Evolutionary conservation across 2,888 invertebrate species (phyloP), one percentile per base, ranked within the genome.

Genomic region (Portevinia maculata): DNA sequence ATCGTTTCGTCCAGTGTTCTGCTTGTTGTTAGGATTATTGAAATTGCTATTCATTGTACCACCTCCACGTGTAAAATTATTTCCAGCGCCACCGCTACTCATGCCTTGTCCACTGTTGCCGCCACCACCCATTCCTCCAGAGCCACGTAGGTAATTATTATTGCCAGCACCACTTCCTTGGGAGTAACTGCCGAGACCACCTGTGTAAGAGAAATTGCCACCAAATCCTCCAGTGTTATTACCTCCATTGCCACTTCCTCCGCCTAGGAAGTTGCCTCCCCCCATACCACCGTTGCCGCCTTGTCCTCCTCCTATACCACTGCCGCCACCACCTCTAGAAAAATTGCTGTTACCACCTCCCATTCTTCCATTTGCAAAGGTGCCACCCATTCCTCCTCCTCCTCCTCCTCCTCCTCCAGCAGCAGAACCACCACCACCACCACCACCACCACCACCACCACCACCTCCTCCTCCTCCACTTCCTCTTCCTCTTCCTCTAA

Each of bases 131-230:
- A 67, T 5, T 13, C 69, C 75, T 37, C 48, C 69, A 8, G 60
- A 15, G 1, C 21, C 41, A 9, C 75, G 37, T 30, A 48, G 60
- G 19, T 32, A 73, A 15, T 8, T 53, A 19, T 6, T 67, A 21
- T 21, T 39, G 28, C 28, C 32, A 1, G 46, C 46, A 28, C 50
- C 21, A 17, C 34, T 19, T n/a, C 62, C 62, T 5, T 46, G 30
- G n/a, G 62, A 50, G 9, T 46, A 71, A 34, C 44, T 75, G 50
- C 34, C 48, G 11, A 79, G 11, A 7, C 69, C 48, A 19, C 59
- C 13, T 6, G 13, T 41, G 13, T 8, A 15, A 4, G 52, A 34
- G 8, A 67, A 55, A 41, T 17, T 44, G 7, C 73, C 41, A 6
- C 53, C 52, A 21, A 64, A 37, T 28, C 73, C 44, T 37, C 70